Conservation (phyloP, 2,113 vertebrate species). For the Triplophysa rosa region DNA sequence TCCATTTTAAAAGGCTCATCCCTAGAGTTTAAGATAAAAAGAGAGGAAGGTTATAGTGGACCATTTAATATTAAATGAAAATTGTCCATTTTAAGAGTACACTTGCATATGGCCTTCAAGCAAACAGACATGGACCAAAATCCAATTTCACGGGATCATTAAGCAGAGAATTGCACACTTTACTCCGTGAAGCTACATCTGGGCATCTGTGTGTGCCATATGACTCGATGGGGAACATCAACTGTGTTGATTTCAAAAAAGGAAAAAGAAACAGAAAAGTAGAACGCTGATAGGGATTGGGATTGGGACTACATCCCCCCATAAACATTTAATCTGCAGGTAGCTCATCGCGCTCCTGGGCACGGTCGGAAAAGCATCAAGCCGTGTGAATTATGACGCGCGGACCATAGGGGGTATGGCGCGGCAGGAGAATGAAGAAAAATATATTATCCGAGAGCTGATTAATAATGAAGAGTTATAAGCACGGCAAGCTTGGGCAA, state of each 20-base stretch:
- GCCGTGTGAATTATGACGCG: constrained; percentile 68
- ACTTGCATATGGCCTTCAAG: background rate
- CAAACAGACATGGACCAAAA: background rate
- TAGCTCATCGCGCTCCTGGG: constrained; percentile 59
- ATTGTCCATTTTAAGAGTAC: background rate
- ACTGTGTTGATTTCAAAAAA: constrained; percentile 24
- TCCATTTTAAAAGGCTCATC: no score
- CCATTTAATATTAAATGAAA: background rate
- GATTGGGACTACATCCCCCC: constrained; percentile 57
- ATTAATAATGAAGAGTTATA: constrained; percentile 60
- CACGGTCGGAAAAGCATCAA: constrained; percentile 62
- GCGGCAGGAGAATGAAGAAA: constrained; percentile 43
- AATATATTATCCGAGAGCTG: constrained; percentile 58
- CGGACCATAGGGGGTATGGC: constrained; percentile 46
- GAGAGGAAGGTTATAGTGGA: no score
- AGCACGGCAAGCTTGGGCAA: constrained; percentile 39
- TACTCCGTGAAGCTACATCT: background rate
- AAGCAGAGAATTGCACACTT: constrained; percentile 5
- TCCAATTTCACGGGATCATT: background rate
- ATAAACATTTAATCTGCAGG: constrained; percentile 64
- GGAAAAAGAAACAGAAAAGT: background rate
- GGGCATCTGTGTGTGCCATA: constrained; percentile 17
- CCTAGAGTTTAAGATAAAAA: no score
- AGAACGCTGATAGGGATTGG: constrained; percentile 22
- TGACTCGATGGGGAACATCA: background rate